These are phyloP conservation scores for Nasalis larvatus DNA, from an alignment of 2,113 vertebrate species.

Conservation along the genomic window DNA sequence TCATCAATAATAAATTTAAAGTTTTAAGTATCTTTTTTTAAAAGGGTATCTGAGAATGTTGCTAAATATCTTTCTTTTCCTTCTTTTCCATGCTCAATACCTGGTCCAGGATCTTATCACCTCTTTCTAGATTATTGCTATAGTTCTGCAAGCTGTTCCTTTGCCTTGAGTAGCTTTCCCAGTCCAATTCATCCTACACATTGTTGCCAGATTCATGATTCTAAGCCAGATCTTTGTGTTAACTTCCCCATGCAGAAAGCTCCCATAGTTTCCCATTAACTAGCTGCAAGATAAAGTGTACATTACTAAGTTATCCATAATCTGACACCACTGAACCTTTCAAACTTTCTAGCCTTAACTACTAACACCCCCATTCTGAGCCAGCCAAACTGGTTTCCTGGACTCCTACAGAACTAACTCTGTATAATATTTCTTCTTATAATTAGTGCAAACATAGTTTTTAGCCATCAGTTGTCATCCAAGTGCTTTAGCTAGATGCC, in stretches of 20 bases:
- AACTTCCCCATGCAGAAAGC: not conserved
- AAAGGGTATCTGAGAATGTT: not conserved
- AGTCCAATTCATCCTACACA: not conserved
- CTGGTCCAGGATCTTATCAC: not conserved
- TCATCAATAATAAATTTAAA: not conserved
- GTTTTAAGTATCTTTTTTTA: not conserved
- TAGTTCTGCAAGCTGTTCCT: not conserved
- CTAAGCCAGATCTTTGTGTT: not conserved
- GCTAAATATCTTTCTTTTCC: not conserved
- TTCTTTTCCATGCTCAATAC: not conserved
- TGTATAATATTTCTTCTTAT: not conserved
- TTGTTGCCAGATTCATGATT: not conserved
- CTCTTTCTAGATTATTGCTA: not conserved
- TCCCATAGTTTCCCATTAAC: not conserved
- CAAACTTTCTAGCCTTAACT: slow-evolving; percentile 10
- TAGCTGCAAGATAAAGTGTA: not conserved
- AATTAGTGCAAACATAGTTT: not conserved
- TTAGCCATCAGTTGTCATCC: not conserved
- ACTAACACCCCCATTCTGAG: not conserved
- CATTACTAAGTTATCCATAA: slow-evolving; percentile 23
- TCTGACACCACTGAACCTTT: not conserved
- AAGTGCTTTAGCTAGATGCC: not conserved
- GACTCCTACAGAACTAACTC: not conserved
- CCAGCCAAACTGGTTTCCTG: not conserved
- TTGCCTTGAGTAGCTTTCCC: not conserved